Evolutionary conservation across 2,113 vertebrate species (phyloP), one percentile per base, ranked within the genome.

Genomic region (Nicator chloris): DNA sequence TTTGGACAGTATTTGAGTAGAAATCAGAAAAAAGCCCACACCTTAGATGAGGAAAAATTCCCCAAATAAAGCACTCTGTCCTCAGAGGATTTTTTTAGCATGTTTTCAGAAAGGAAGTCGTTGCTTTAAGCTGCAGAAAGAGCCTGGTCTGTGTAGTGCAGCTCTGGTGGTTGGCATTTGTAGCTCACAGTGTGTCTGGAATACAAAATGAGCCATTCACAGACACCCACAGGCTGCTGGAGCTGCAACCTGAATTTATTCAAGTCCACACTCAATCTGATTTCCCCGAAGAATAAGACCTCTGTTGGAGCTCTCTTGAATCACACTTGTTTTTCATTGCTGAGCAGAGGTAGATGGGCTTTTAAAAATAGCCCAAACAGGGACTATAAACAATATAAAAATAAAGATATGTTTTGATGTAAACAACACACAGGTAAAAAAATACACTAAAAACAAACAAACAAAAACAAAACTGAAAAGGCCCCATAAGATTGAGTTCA

Each of bases 251-350:
- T 85, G 75, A 95, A 96, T 97, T 97, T 97, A 98, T 98, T 98
- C 97, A 97, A 94, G 97, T 95, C 98, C 97, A 98, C 96, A 90
- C 97, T 90, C 96, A 96, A 98, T 91, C 97, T 93, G 97, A 98
- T 98, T 98, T 98, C 97, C 96, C 95, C 86, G 81, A 98, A 99
- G 98, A 99, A 99, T 98, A 97, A 96, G 97, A 86, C 95, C 97
- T 98, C 98, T 98, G 97, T 98, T 98, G 98, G 97, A 98, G 97
- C 96, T 97, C 95, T 90, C 97, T 98, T 98, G 98, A 98, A 98
- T 98, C 98, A 97, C 92, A 92, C 97, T 98, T 98, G 97, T 98
- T 98, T 97, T 97, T 97, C 97, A 89, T 97, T 95, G 97, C 97
- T 98, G 95, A 98, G 94, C 92, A 96, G 95, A 98, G 96, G 94